Evolutionary conservation across 2,113 vertebrate species (phyloP), one percentile per base, ranked within the genome.

Genomic region (Cochlearius cochlearius): DNA sequence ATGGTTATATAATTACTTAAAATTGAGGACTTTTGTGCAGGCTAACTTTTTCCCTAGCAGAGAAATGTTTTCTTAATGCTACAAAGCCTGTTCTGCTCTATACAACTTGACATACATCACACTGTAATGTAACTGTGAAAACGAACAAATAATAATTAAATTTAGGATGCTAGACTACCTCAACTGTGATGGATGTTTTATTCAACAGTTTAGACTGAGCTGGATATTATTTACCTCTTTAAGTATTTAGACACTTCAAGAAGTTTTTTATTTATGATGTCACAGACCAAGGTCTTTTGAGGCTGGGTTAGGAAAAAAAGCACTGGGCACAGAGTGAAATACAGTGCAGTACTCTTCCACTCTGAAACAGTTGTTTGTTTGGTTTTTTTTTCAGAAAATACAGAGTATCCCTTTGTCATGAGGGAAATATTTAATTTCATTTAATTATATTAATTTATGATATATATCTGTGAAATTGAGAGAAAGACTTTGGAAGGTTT

Each of bases 261-360:
- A 86, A 32, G 2, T 2, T 38, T 45, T 53, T 47, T 79, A 59
- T 91, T 88, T 72, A 67, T 87, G 29, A 63, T 89, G 73, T 80
- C 50, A 90, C 63, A 86, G 20, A 62, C n/a, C 50, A 86, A 95
- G 95, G 90, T 88, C 41, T 80, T 96, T 77, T 81, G 32, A 96
- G 93, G 79, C 77, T 64, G 26, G 41, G 69, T 73, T 55, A 29
- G 62, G 12, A 59, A 84, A 78, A 78, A 91, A 90, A 87, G 55
- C 7, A 25, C 38, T 67, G 55, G 36, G 60, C 58, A 88, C 32
- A 62, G n/a, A 43, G 17, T 43, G 27, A 52, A 92, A 73, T 58
- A 26, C 29, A 66, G 27, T 26, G 21, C 26, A 84, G 86, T 94
- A 91, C 19, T 92, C 75, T 95, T 96, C 86, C 88, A 84, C 83